These are phyloP conservation scores for Steinernema khuongi DNA, from an alignment of 1,140 invertebrate genomes.

Conservation along the genomic window DNA sequence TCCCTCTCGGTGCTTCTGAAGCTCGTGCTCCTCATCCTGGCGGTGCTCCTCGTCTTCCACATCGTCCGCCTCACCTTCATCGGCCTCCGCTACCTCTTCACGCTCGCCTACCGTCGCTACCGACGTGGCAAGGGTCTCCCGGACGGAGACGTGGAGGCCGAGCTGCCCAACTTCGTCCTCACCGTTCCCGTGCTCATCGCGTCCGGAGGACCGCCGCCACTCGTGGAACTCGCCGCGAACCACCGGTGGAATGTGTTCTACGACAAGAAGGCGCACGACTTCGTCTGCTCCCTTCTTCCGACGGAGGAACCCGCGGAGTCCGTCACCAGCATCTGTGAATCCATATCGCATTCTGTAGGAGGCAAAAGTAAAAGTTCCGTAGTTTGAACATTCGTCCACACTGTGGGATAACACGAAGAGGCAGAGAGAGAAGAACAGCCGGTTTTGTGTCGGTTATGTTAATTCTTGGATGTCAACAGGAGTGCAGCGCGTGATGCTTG, in stretches of 20 bases:
- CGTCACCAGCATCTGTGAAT: neutral
- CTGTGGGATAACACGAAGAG: too few relatives aligned
- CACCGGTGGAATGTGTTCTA: neutral
- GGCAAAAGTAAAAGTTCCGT: neutral
- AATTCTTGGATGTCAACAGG: too few relatives aligned
- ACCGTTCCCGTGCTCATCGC: neutral
- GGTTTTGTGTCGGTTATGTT: too few relatives aligned
- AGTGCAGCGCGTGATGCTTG: too few relatives aligned
- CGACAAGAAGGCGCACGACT: neutral
- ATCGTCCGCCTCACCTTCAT: slow-evolving; percentile 5
- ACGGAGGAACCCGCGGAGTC: neutral
- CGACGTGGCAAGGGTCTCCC: neutral
- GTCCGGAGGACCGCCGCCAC: neutral
- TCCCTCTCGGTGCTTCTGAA: slow-evolving; percentile 4
- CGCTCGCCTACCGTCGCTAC: neutral
- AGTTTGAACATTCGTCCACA: neutral
- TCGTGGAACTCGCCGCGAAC: neutral
- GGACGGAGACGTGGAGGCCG: neutral
- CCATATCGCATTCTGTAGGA: neutral
- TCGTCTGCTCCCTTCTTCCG: neutral
- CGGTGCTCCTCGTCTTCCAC: neutral
- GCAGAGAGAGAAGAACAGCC: too few relatives aligned
- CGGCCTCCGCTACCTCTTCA: neutral
- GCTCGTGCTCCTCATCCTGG: neutral
- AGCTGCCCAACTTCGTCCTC: slow-evolving; percentile 4